Evolutionary conservation across 2,113 vertebrate genomes (phyloP), one percentile per base, ranked within the genome.

Genomic region (Drymodes brunneopygia): DNA sequence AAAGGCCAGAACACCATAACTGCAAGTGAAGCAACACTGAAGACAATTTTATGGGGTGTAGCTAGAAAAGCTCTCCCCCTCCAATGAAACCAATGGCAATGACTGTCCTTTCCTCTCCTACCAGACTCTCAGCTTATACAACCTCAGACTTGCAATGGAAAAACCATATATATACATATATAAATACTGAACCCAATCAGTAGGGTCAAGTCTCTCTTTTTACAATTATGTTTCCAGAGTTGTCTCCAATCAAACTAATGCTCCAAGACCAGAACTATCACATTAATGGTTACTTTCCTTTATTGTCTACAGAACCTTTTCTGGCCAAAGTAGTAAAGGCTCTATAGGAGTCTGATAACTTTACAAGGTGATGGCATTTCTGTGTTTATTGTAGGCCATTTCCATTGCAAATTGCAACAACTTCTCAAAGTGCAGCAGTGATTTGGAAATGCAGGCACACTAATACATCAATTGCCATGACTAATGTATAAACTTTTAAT

Each of bases 321-420:
- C 84, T 95, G 89, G 83, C 42, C 57, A 88, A 94, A 90, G 77
- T 35, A 96, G 57, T 81, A 92, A 81, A 89, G 81, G 36, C 60
- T 86, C 83, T 79, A 60, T 53, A 95, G 71, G 78, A 92, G 86
- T 54, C 54, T 1, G 5, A 67, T 79, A 94, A 95, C 73, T 96
- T 97, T 95, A 96, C 86, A 62, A 78, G 74, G 71, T 78, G 86
- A 47, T 7, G 1, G 40, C 71, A 95, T 88, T 96, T 95, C 85
- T 80, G 87, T 94, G 86, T 96, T 96, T 92, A 95, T 92, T 96
- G 77, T 96, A 88, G 92, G 88, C 12, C 69, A 93, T 93, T 96
- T 94, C 96, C 94, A 51, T 69, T 73, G 92, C 14, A 21, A 95
- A 96, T 91, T 94, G 84, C 89, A 97, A 95, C 81, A 92, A 87